Evolutionary conservation across 2,797 vertebrate species (phyloP), one percentile per base, ranked within the genome.

Genomic region (Delichon dasypus): DNA sequence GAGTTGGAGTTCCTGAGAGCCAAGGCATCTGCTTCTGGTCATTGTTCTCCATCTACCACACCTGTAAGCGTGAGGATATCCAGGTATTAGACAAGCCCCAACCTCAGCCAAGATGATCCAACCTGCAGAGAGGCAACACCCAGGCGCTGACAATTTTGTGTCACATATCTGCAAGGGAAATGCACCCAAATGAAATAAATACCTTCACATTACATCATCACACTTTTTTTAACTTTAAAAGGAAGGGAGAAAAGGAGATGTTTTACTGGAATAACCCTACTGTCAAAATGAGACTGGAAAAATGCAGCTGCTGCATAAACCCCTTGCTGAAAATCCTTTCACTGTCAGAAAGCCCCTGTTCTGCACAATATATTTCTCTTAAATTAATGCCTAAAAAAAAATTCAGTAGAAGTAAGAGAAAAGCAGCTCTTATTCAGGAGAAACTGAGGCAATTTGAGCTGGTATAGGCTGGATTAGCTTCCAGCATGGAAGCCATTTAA

Each of bases 1-100:
- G 7, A 89, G 73, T 13, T 27, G 6, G 26, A 93, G 94, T 96
- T 97, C 96, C 98, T 97, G 97, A 95, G 72, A 78, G 76, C 71
- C 81, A 36, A 53, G 81, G 95, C 98, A 98, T 97, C 97, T 98
- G 98, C 97, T 98, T 98, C 98, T 98, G 97, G 97, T 96, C 94
- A 98, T 98, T 98, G 98, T 97, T 97, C 94, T 97, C 93, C 62
- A 75, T 76, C 40, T 47, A 95, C 96, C 92, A 93, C 94, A 96
- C 97, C 97, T 98, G 97, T 97, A 97, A 95, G 85, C 4, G 2
- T 79, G 79, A 97, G 97, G 96, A 93, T 61, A 97, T 96, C 95
- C 96, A 96, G 96, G 95, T 96, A 94, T 97, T 95, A 1, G 62
- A 95, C 85, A 51, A 73, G 19, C 60, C 90, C 84, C 7, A 89